A percentile compares a stretch with the other conserved stretches of the same genome.
These are phyloP conservation scores for Cynopterus brachyotis DNA, from an alignment of 2,113 vertebrate genomes.

Conservation along the genomic window DNA sequence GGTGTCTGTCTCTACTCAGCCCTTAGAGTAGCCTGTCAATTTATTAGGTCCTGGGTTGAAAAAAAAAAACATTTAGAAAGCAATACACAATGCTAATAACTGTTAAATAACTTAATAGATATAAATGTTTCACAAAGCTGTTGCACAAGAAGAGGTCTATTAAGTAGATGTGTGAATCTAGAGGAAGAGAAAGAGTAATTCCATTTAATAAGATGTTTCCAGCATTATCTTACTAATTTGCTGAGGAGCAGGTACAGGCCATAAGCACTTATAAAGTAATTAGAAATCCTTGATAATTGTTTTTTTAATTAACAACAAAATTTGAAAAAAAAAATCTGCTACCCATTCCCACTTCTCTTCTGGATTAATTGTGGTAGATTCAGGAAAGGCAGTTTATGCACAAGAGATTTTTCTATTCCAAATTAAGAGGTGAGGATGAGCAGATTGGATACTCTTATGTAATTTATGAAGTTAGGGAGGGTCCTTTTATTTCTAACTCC, in stretches of 20 bases:
- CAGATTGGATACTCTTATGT: not conserved
- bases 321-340: slow-evolving; percentile 61
- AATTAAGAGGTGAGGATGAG: slow-evolving; percentile 45
- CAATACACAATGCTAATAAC: slow-evolving; percentile 63
- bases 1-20: not conserved
- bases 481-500: not conserved
- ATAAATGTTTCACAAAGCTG: slow-evolving; percentile 73
- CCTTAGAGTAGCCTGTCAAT: not conserved
- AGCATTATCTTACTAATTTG: slow-evolving; percentile 80
- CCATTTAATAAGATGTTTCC: slow-evolving; percentile 79
- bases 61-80: slow-evolving; percentile 66
- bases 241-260: slow-evolving; percentile 72
- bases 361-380: slow-evolving; percentile 80
- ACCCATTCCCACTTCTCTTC: slow-evolving; percentile 71
- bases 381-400: slow-evolving; percentile 56
- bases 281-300: slow-evolving; percentile 80
- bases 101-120: slow-evolving; percentile 65
- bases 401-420: slow-evolving; percentile 69
- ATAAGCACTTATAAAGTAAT: slow-evolving; percentile 82
- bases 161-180: slow-evolving; percentile 70
- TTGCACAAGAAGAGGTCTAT: slow-evolving; percentile 69
- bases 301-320: slow-evolving; percentile 86
- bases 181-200: slow-evolving; percentile 74
- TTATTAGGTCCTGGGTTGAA: slow-evolving; percentile 20
- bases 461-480: slow-evolving; percentile 16